These are phyloP conservation scores for Myxocyprinus asiaticus DNA, from an alignment of 2,113 vertebrate species.

Conservation along the genomic window DNA sequence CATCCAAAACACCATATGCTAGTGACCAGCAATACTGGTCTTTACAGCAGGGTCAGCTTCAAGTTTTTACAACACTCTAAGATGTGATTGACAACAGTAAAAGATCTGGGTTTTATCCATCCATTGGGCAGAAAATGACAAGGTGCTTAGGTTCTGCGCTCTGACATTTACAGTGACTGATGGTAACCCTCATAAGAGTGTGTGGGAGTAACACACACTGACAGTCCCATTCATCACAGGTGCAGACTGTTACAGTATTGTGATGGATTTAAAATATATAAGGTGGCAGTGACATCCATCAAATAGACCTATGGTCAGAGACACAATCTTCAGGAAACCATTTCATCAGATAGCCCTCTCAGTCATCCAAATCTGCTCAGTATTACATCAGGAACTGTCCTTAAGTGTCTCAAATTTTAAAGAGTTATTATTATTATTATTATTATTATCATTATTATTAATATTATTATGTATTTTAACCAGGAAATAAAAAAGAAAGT, in stretches of 20 bases:
- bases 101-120: background rate
- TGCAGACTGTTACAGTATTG: background rate
- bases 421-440: too few relatives aligned
- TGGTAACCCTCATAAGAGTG: background rate
- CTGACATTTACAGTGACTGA: background rate
- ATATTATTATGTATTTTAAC: too few relatives aligned
- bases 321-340: background rate
- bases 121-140: background rate
- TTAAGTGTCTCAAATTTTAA: too few relatives aligned
- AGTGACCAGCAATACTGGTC: too few relatives aligned
- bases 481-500: too few relatives aligned
- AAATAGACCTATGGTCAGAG: background rate
- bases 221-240: constrained; percentile 5
- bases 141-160: background rate
- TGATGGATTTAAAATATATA: background rate
- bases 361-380: too few relatives aligned
- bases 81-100: background rate
- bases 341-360: background rate
- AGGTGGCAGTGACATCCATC: constrained; percentile 19
- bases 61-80: background rate
- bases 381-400: too few relatives aligned
- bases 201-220: background rate
- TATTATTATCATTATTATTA: too few relatives aligned
- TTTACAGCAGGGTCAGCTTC: too few relatives aligned
- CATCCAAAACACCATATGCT: too few relatives aligned